These are phyloP conservation scores for Myocastor coypus DNA, from an alignment of 2,113 vertebrate species.

Conservation along the genomic window DNA sequence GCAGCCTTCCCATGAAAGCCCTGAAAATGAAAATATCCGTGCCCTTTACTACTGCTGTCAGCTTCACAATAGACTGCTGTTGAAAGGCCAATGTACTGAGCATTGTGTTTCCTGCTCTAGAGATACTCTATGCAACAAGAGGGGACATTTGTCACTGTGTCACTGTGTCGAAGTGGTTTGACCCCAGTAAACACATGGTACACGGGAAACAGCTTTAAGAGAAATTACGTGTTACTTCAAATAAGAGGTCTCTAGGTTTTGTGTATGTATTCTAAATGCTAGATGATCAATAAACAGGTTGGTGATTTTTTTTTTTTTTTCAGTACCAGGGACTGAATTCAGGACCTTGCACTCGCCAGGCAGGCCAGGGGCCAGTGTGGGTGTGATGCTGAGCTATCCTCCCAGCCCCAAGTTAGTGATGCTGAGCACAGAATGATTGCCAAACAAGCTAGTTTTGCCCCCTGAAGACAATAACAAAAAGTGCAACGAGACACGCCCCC, in stretches of 20 bases:
- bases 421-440: slow-evolving; percentile 9
- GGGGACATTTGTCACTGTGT: neutral
- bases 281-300: neutral
- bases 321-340: too few relatives aligned
- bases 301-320: neutral
- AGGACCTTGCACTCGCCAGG: too few relatives aligned
- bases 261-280: slow-evolving; percentile 18
- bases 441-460: neutral
- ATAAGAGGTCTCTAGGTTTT: neutral
- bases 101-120: slow-evolving; percentile 15
- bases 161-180: neutral
- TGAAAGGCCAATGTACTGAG: slow-evolving; percentile 25
- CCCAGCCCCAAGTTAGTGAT: too few relatives aligned
- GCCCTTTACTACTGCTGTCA: neutral
- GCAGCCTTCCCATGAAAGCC: neutral
- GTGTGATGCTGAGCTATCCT: too few relatives aligned
- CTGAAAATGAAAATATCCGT: slow-evolving; percentile 51
- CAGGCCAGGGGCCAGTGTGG: too few relatives aligned
- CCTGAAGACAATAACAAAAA: too few relatives aligned
- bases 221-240: neutral
- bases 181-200: neutral
- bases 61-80: neutral
- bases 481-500: too few relatives aligned
- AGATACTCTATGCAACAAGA: neutral
- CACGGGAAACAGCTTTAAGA: neutral